Evolutionary conservation across 2,113 vertebrate genomes (phyloP).

Genomic region (Acrocephalus kingi): DNA sequence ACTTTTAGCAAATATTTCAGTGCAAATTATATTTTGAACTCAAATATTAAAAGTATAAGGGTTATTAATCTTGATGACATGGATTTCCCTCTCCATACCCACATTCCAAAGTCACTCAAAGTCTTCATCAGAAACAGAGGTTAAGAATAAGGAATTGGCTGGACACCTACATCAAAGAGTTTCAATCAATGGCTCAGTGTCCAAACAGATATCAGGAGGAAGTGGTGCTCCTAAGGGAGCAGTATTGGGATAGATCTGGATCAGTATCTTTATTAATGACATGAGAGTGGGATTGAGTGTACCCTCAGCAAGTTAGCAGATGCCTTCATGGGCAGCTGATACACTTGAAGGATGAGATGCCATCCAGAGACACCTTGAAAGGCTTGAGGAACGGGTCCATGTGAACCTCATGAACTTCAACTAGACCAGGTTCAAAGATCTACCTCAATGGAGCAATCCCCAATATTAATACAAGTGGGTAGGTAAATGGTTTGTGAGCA

Average conservation of each 20-base stretch:
- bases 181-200: not conserved
- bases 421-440: not conserved
- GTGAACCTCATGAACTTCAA: not conserved
- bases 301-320: not conserved
- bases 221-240: not conserved
- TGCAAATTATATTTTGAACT: not conserved
- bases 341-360: not conserved
- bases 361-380: not conserved
- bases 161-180: not conserved
- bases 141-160: not conserved
- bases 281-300: not conserved
- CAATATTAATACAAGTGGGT: not conserved
- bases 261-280: not conserved
- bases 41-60: not conserved
- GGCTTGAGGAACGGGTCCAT: not conserved
- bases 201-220: not conserved
- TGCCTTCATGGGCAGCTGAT: not conserved
- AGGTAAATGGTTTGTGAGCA: not conserved
- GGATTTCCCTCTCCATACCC: not conserved
- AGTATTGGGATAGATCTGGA: not conserved
- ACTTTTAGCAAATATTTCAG: not conserved
- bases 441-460: fast-evolving
- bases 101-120: not conserved
- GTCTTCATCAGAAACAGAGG: not conserved
- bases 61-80: not conserved